Evolutionary conservation across 2,113 vertebrate species (phyloP).

Genomic region (Dendropsophus ebraccatus): DNA sequence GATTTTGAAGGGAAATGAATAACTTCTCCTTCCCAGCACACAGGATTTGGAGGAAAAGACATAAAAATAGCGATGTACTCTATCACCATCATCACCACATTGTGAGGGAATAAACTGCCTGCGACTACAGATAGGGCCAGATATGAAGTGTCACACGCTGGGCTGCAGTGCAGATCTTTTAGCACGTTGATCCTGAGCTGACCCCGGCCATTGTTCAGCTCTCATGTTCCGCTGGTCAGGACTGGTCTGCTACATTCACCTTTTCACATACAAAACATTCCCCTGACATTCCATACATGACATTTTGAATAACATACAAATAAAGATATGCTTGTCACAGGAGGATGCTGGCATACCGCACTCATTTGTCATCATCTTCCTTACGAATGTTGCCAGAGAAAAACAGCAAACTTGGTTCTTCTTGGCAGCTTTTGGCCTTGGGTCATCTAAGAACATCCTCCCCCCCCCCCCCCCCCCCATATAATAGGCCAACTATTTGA

Average conservation of each 20-base stretch:
- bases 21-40: neutral
- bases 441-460: neutral
- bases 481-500: too few relatives aligned
- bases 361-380: constrained; percentile 41
- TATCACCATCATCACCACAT: neutral
- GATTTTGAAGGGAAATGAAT: neutral
- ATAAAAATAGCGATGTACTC: neutral
- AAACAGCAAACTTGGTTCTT: neutral
- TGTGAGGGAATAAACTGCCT: constrained; percentile 14
- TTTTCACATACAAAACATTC: constrained; percentile 44
- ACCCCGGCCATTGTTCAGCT: constrained; percentile 42
- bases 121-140: neutral
- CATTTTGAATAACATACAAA: constrained; percentile 46
- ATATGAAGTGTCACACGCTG: constrained; percentile 13
- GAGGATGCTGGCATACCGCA: constrained; percentile 22
- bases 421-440: neutral
- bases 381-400: neutral
- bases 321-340: constrained; percentile 45
- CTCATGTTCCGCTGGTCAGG: constrained; percentile 30
- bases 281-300: constrained; percentile 37
- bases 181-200: constrained; percentile 31
- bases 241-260: constrained; percentile 13
- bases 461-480: too few relatives aligned
- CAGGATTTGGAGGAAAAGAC: neutral
- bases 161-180: constrained; percentile 40